Percentiles rank a stretch among this genome's conserved stretches.
These are phyloP conservation scores for Pseudorasbora parva DNA, from an alignment of 2,113 vertebrate genomes.

Conservation along the genomic window DNA sequence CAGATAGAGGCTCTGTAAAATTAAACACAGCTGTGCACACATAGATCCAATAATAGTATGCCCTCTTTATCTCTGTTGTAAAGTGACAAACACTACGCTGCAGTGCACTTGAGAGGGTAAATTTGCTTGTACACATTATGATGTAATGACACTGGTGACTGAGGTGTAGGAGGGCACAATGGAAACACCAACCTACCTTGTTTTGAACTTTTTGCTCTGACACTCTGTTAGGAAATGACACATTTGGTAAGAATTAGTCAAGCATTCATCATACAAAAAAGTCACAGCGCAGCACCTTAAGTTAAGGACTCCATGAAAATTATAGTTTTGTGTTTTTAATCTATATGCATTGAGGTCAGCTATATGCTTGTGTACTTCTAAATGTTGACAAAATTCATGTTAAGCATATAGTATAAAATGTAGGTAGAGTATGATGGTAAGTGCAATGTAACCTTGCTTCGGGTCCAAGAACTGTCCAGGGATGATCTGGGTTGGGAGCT, in stretches of 20 bases:
- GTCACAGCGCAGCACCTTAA: not conserved
- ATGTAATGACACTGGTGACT: constrained; percentile 1
- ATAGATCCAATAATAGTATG: constrained; percentile 40
- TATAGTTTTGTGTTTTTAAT: not conserved
- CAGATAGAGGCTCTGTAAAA: constrained; percentile 62
- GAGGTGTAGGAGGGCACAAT: constrained; percentile 5
- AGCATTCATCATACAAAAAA: constrained; percentile 1
- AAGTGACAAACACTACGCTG: constrained; percentile 7
- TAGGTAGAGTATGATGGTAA: not conserved
- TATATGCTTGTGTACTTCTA: not conserved
- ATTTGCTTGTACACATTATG: not conserved
- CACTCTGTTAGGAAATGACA: constrained; percentile 65
- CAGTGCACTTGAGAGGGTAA: not conserved
- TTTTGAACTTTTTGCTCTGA: constrained; percentile 67
- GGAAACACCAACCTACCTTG: constrained; percentile 65
- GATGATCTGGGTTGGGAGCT: constrained; percentile 63
- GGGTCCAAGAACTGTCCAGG: constrained; percentile 54
- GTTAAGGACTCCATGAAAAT: not conserved
- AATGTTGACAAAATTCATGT: not conserved
- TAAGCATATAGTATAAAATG: not conserved
- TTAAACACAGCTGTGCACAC: constrained; percentile 41
- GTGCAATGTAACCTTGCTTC: constrained; percentile 71
- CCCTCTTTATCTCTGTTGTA: not conserved
- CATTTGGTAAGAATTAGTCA: constrained; percentile 24
- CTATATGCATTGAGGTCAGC: not conserved